Evolutionary conservation across 2,888 invertebrate genomes (phyloP).

Genomic region (Euspilapteryx auroguttella): DNA sequence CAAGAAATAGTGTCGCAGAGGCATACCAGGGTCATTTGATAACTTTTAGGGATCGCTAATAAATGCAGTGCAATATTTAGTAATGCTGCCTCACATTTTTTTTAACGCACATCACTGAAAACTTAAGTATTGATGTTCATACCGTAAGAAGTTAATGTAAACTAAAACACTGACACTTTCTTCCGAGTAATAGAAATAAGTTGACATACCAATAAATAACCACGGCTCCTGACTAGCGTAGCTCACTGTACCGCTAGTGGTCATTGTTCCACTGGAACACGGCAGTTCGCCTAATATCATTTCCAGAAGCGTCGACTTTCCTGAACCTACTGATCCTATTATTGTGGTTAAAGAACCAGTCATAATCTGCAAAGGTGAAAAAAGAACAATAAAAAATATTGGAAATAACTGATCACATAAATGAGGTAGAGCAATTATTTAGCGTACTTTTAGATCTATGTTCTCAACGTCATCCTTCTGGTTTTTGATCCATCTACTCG

Average conservation of each 20-base stretch:
- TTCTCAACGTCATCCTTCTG: constrained; percentile 39
- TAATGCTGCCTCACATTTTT: no score
- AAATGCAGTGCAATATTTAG: no score
- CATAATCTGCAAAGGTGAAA: constrained; percentile 1
- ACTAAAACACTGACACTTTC: no score
- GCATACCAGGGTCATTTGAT: no score
- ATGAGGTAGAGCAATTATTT: constrained; percentile 2
- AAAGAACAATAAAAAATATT: constrained; percentile 1
- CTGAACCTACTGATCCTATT: constrained; percentile 63
- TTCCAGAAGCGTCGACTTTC: constrained; percentile 64
- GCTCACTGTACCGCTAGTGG: constrained; percentile 65
- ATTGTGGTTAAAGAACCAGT: constrained; percentile 59
- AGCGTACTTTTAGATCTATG: constrained; percentile 37
- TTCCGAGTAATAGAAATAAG: no score
- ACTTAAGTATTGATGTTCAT: no score
- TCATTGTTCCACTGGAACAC: constrained; percentile 60
- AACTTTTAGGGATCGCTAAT: no score
- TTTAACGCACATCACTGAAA: no score
- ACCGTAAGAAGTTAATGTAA: no score
- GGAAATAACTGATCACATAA: not conserved
- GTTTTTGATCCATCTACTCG: constrained; percentile 49
- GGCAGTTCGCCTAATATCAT: constrained; percentile 77
- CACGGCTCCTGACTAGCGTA: constrained; percentile 86
- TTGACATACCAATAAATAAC: constrained; percentile 70
- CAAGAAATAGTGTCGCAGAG: no score